Conservation (phyloP, 2,113 vertebrate genomes). For the Mustelus asterias region DNA sequence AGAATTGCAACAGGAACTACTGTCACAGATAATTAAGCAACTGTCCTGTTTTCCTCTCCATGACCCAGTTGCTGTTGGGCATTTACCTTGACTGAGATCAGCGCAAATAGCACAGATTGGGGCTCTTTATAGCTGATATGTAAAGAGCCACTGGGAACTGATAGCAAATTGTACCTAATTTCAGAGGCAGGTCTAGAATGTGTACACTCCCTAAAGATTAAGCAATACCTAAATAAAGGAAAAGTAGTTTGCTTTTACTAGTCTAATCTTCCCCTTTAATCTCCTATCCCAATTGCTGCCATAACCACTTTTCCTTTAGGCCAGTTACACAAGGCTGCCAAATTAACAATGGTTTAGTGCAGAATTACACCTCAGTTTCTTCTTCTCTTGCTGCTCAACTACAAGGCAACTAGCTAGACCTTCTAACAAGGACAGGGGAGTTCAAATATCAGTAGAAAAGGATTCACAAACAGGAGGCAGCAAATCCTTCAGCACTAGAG, state of each 20-base stretch:
- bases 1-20: background rate
- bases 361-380: background rate
- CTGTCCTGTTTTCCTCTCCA: background rate
- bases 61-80: background rate
- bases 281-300: background rate
- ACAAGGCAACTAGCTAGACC: too few relatives aligned
- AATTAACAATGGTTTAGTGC: background rate
- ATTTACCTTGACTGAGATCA: background rate
- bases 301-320: background rate
- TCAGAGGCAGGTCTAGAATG: background rate
- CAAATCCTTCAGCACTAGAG: background rate
- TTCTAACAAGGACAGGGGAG: too few relatives aligned
- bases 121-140: background rate
- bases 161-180: background rate
- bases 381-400: too few relatives aligned
- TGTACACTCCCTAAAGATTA: background rate
- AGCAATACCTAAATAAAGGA: background rate
- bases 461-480: too few relatives aligned
- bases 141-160: background rate
- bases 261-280: background rate
- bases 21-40: background rate
- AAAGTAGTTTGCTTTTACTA: background rate
- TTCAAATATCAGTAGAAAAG: too few relatives aligned
- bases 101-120: background rate
- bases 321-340: background rate